Percentiles rank a stretch among this genome's conserved stretches.
Conservation (phyloP, 30 jellyfish, hydroid and myxozoan genomes). For the Calvadosia cruxmelitensis region DNA sequence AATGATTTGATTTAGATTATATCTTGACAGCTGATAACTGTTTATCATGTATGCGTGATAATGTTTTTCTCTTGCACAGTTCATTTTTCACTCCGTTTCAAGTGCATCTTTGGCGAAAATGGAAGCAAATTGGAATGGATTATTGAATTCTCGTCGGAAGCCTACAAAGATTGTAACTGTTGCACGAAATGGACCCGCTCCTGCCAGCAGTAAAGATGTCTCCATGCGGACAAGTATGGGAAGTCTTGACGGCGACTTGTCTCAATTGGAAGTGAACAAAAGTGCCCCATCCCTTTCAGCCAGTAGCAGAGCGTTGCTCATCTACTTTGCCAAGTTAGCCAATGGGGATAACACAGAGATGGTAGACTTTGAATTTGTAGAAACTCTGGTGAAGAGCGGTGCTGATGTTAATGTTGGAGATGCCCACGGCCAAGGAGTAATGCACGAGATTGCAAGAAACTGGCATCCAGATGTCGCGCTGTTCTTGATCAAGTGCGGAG, state of each 20-base stretch:
- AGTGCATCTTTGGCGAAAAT: no score
- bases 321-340: constrained; percentile 49
- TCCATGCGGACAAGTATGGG: constrained; percentile 22
- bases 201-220: constrained; percentile 14
- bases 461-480: constrained; percentile 95
- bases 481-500: constrained; percentile 63
- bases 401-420: constrained; percentile 59
- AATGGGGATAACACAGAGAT: constrained; percentile 32
- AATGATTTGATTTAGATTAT: no score
- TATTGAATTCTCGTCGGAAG: constrained; percentile 52
- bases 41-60: no score
- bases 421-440: constrained; percentile 64
- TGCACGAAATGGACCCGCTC: constrained; percentile 67
- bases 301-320: constrained; percentile 48
- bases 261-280: neutral
- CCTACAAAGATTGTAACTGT: constrained; percentile 45
- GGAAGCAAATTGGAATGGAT: constrained; percentile 39
- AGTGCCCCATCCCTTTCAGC: constrained; percentile 4
- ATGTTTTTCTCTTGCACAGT: no score
- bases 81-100: no score
- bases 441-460: constrained; percentile 83
- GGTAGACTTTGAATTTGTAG: constrained; percentile 63
- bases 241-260: constrained; percentile 44
- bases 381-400: constrained; percentile 51
- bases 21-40: no score